Evolutionary conservation across 2,888 invertebrate genomes (phyloP).

Genomic region (Thecophora atra): DNA sequence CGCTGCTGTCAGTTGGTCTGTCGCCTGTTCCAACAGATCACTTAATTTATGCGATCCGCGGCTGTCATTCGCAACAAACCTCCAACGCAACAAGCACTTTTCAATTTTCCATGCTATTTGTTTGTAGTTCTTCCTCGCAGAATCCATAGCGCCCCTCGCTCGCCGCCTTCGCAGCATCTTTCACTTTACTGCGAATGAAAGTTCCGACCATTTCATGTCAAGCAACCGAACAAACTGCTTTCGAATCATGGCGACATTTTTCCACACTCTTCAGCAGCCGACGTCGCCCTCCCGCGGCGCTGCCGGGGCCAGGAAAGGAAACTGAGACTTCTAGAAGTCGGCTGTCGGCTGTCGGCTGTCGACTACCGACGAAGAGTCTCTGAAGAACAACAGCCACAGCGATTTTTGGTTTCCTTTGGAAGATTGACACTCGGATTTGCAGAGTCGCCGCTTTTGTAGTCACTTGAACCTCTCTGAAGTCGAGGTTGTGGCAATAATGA

Average conservation of each 20-base stretch:
- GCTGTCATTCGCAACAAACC: constrained; percentile 15
- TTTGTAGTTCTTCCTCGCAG: not conserved
- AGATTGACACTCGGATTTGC: too few relatives aligned
- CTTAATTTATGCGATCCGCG: constrained; percentile 32
- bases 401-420: constrained; percentile 3
- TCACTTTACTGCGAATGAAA: constrained; percentile 19
- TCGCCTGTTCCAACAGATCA: constrained; percentile 23
- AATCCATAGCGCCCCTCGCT: too few relatives aligned
- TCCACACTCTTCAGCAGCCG: not conserved
- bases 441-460: too few relatives aligned
- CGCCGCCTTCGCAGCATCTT: too few relatives aligned
- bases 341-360: not conserved
- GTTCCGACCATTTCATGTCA: constrained; percentile 3
- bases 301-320: too few relatives aligned
- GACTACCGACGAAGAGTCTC: not conserved
- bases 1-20: not conserved
- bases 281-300: not conserved
- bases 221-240: not conserved
- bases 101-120: not conserved
- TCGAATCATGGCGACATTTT: constrained; percentile 27
- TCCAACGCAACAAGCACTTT: constrained; percentile 14
- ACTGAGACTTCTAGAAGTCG: not conserved
- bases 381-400: not conserved
- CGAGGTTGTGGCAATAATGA: not conserved
- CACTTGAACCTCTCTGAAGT: too few relatives aligned